Evolutionary conservation across 1,140 invertebrate species (phyloP), one percentile per base, ranked within the genome.

Genomic region (Marisa cornuarietis): DNA sequence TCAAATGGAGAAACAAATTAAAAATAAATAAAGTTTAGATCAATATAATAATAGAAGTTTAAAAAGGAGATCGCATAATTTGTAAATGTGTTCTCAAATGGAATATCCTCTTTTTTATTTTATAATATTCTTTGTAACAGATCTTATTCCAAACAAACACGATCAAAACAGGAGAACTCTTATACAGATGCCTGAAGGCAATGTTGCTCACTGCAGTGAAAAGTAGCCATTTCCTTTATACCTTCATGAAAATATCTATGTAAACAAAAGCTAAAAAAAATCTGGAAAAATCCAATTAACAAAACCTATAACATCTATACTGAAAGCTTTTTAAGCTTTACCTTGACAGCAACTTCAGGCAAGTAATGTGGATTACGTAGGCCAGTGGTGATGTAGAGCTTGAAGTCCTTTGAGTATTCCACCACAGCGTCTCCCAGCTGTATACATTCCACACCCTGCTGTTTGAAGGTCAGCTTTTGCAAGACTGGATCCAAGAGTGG

Each of bases 361-460:
- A 90, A 79, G 79, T 90, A 90, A 74, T 90, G 88, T 22, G 89
- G 89, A 78, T 90, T 90, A 54, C 88, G 80, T 58, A 90, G 79
- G 31, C 86, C 80, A 7, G 88, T 90, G 6, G 88, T 90, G 42
- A 90, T 89, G 83, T 89, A 90, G 69, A 90, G 86, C 61, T 85
- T 84, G 81, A 91, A 91, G 69, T 91, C 88, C 26, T 83, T 76
- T 9, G 88, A 91, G 79, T 90, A 91, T 77, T 90, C 90, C 80
- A 91, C 89, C 22, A 89, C 83, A 77, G 88, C 91, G 80, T 91
- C 90, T 31, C 90, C 90, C 0, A 91, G 85, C 62, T 87, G 85
- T 71, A 91, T 90, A 78, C 90, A 91, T 31, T 91, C 89, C 8
- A 91, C 90, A 71, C 90, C 90, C 76, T 90, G 89, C 82, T 90